Conservation (phyloP, 1,140 invertebrate genomes). For the Ptiloglossa arizonensis region DNA sequence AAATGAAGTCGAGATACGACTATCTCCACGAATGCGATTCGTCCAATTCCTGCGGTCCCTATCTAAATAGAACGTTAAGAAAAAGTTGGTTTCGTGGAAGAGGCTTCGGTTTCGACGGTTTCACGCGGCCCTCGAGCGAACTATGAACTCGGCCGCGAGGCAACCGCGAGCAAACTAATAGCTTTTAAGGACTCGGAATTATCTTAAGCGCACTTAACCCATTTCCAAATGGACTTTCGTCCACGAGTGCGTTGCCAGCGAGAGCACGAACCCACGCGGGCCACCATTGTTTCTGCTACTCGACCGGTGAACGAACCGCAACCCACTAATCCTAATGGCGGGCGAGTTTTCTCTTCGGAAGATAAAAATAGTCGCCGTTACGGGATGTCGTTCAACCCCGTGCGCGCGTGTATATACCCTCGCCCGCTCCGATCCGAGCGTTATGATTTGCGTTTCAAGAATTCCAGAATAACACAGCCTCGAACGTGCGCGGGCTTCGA, state of each 20-base stretch:
- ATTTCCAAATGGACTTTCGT: slow-evolving; percentile 73
- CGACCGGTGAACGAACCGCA: slow-evolving; percentile 67
- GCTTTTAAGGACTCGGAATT: slow-evolving; percentile 70
- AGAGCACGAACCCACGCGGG: slow-evolving; percentile 24
- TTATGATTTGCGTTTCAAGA: slow-evolving; percentile 2
- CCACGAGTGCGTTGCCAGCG: slow-evolving; percentile 44
- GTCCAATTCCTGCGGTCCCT: not conserved
- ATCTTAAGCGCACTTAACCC: slow-evolving; percentile 73
- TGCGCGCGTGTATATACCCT: too few species aligned
- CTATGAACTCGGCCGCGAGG: slow-evolving; percentile 15
- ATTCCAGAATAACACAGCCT: slow-evolving; percentile 5
- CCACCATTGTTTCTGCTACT: slow-evolving; percentile 71
- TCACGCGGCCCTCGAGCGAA: slow-evolving; percentile 27
- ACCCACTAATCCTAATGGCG: slow-evolving; percentile 69
- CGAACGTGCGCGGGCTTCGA: not conserved
- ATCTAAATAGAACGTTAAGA: slow-evolving; percentile 20
- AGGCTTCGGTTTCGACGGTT: not conserved
- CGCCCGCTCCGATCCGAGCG: not conserved
- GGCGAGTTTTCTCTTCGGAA: slow-evolving; percentile 29
- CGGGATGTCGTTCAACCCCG: slow-evolving; percentile 29
- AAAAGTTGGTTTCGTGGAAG: not conserved
- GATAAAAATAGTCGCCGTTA: slow-evolving; percentile 52
- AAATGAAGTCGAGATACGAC: not conserved
- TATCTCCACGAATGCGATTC: not conserved
- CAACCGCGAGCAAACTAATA: slow-evolving; percentile 65